Base-by-base conservation (phyloP, 2,888 invertebrate genomes). In the Gibbula magus region DNA sequence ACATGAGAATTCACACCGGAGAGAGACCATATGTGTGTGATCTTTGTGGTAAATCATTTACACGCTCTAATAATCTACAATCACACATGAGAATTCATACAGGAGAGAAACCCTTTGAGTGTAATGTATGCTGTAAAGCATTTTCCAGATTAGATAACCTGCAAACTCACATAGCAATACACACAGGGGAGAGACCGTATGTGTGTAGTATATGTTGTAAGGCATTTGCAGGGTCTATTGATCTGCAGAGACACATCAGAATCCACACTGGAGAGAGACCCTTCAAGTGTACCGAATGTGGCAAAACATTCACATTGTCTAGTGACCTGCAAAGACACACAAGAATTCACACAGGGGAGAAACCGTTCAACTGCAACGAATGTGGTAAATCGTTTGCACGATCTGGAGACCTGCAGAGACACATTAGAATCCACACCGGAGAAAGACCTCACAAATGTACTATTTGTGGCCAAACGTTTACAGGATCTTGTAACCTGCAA, bases 391-490 rank as follows among this genome's bases (percentile, higher is more conserved):
- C 70, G 2, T 70, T 70, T 20, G n/a, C 70, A 39, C 10, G 20
- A 8, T 32, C n/a, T 20, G 35, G 32, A 18, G n/a, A 16, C 39
- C 54, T 79, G 35, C 29, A 45, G 13, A 45, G 66, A 7, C 79
- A 79, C 25, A 51, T 61, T 4, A 25, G 22, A 29, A n/a, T 22
- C 32, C 79, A 79, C 67, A 75, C 73, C 25, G 77, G 77, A 22
- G 20, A 22, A 16, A 16, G 39, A 20, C 77, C 61, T 0, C 35
- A 45, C 18, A 66, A 51, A 22, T 80, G 80, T n/a, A 20, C 35
- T 29, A 32, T 66, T 18, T 80, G 80, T 56, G 80, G 67, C 5
- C 67, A 76, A 35, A 53, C 35, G 7, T 80, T 80, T 45, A 18
- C 76, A 8, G 77, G 66, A 25, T 29, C 67, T 16, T 25, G 70